phyloP scores from a whole-genome alignment of 2,888 invertebrate species.

The Uropetala carovei region DNA sequence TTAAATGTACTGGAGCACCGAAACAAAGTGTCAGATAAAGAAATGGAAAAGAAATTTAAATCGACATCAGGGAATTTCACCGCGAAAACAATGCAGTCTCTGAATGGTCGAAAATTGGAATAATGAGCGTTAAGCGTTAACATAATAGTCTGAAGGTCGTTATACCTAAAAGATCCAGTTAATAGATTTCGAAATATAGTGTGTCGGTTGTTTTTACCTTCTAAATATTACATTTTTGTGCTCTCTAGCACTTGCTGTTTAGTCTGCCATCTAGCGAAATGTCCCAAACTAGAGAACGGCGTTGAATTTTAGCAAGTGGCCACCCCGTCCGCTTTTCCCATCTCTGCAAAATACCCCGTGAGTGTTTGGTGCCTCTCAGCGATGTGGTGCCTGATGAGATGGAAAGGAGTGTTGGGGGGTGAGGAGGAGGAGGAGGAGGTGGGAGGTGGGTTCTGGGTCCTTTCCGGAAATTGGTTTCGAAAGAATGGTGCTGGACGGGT shows the following conservation, averaged over 20 bases:
- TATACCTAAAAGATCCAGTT: too few relatives aligned
- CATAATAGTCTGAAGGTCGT: too few relatives aligned
- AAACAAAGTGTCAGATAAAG: too few relatives aligned
- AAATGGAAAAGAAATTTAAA: too few relatives aligned
- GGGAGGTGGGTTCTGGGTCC: background rate
- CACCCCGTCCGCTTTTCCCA: background rate
- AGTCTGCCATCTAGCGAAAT: background rate
- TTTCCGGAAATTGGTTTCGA: constrained; percentile 49
- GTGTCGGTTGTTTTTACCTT: too few relatives aligned
- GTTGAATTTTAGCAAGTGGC: background rate
- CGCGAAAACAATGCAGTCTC: too few relatives aligned
- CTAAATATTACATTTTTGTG: too few relatives aligned
- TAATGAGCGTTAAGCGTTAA: too few relatives aligned
- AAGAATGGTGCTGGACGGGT: constrained; percentile 38
- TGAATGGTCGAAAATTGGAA: too few relatives aligned
- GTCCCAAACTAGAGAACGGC: background rate
- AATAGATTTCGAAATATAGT: too few relatives aligned
- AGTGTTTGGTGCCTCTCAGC: constrained; percentile 13
- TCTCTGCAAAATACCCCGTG: background rate
- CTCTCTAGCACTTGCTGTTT: background rate
- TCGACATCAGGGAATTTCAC: too few relatives aligned
- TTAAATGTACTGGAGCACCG: too few relatives aligned
- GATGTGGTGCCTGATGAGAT: constrained; percentile 35
- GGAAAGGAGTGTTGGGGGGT: background rate
- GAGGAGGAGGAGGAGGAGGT: background rate